phyloP scores from a whole-genome alignment of 1,140 invertebrate genomes.

The Diorhabda elongata region DNA sequence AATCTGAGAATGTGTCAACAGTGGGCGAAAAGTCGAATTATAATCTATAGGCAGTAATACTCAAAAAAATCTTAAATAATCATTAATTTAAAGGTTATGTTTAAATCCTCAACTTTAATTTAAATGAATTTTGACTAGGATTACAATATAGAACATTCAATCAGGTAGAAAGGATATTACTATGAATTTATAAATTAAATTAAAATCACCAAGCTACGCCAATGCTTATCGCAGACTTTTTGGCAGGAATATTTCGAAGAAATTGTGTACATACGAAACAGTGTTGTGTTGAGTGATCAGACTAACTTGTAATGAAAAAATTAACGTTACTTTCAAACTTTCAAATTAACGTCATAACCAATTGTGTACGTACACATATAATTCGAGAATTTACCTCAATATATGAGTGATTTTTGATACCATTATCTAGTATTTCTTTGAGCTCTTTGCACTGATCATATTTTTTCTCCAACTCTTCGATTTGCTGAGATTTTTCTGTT shows the following conservation, averaged over 20 bases:
- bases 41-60: too few relatives aligned
- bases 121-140: not conserved
- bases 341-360: not conserved
- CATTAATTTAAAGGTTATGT: constrained; percentile 5
- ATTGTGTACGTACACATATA: not conserved
- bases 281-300: not conserved
- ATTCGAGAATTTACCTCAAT: not conserved
- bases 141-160: too few relatives aligned
- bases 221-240: too few relatives aligned
- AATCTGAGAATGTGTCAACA: too few relatives aligned
- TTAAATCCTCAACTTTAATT: constrained; percentile 17
- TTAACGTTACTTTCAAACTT: not conserved
- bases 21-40: too few relatives aligned
- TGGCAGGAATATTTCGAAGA: too few relatives aligned
- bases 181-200: not conserved
- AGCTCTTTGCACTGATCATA: constrained; percentile 5
- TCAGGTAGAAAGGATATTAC: not conserved
- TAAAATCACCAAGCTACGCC: too few relatives aligned
- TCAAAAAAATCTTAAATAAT: not conserved
- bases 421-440: constrained; percentile 7
- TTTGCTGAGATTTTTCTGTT: constrained; percentile 10
- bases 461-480: constrained; percentile 18
- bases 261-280: not conserved
- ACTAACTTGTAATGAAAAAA: not conserved
- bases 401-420: not conserved